Percentiles rank a stretch among this genome's conserved stretches.
phyloP scores from a whole-genome alignment of 2,888 invertebrate genomes.

The Caenorhabditis parvicauda region DNA sequence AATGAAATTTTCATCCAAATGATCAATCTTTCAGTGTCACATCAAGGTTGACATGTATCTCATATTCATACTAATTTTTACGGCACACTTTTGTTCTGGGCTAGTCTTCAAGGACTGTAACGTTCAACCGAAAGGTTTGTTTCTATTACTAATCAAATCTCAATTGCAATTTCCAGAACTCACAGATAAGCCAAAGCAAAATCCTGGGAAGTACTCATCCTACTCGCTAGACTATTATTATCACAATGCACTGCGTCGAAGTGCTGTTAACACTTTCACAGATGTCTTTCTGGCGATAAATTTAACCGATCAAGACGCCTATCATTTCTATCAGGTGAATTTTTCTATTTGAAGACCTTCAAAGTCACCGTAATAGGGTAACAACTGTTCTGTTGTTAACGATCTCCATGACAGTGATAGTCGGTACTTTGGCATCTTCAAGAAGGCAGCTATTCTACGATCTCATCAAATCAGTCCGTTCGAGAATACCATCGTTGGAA shows the following conservation, averaged over 20 bases:
- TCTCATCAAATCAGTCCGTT: constrained; percentile 59
- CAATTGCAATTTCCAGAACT: too few relatives aligned
- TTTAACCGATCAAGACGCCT: constrained; percentile 28
- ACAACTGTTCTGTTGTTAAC: constrained; percentile 31
- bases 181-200: too few relatives aligned
- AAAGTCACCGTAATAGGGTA: constrained; percentile 20
- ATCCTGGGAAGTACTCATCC: constrained; percentile 15
- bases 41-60: too few relatives aligned
- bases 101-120: too few relatives aligned
- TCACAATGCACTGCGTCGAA: constrained; percentile 19
- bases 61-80: too few relatives aligned
- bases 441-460: constrained; percentile 86
- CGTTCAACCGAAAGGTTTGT: too few relatives aligned
- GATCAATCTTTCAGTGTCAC: too few relatives aligned
- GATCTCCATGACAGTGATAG: constrained; percentile 36
- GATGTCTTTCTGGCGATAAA: constrained; percentile 38
- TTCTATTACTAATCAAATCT: too few relatives aligned
- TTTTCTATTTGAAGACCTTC: neutral
- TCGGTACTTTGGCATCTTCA: constrained; percentile 69
- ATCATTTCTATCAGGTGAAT: constrained; percentile 39
- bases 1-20: too few relatives aligned
- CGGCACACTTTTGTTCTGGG: too few relatives aligned
- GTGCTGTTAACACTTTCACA: constrained; percentile 26
- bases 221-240: constrained; percentile 25
- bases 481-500: constrained; percentile 61